Base-by-base conservation (phyloP, 2,113 vertebrate species). In the Syngnathus scovelli region DNA sequence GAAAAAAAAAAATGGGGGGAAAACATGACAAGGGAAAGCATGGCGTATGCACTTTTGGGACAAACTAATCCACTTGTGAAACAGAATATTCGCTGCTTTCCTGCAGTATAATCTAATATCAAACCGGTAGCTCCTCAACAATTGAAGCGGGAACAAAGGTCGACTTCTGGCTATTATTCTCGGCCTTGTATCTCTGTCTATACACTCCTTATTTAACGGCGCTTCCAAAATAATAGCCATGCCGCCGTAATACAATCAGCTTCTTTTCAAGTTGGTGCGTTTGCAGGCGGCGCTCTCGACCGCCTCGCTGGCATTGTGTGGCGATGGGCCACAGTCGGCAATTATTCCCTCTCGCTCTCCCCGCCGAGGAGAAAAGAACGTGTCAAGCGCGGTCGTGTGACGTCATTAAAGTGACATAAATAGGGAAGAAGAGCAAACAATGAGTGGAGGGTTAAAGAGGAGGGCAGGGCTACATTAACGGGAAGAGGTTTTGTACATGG, bases 231-330 rank as follows among this genome's bases (percentile, higher is more conserved):
- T 86, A 91, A 91, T 83, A 82, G 80, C 84, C 21, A 18, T 76
- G 87, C 90, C 83, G 76, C 37, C 73, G 46, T 92, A 93, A 93
- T 88, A 90, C 87, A 89, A 94, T 94, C 91, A 91, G 85, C 87
- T 85, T 73, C 70, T 83, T 81, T 86, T 90, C 87, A 88, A 88
- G 49, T 72, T 85, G 72, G 75, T 81, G 78, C 72, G 65, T 86
- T 88, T 55, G 83, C 78, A 37, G 43, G 66, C 71, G 70, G 76
- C 61, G 69, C 64, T 67, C 67, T 23, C 6, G 37, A 66, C 33
- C 66, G 75, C 63, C 19, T 56, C 72, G 21, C 64, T 55, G 55
- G 33, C 68, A 79, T 86, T 86, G 84, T 87, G 77, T 54, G 37
- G 11, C 7, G n/a, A 19, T 39, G 80, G 51, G 81, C 64, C 70